Conservation (phyloP, 1,140 invertebrate species). For the Philaenus spumarius region DNA sequence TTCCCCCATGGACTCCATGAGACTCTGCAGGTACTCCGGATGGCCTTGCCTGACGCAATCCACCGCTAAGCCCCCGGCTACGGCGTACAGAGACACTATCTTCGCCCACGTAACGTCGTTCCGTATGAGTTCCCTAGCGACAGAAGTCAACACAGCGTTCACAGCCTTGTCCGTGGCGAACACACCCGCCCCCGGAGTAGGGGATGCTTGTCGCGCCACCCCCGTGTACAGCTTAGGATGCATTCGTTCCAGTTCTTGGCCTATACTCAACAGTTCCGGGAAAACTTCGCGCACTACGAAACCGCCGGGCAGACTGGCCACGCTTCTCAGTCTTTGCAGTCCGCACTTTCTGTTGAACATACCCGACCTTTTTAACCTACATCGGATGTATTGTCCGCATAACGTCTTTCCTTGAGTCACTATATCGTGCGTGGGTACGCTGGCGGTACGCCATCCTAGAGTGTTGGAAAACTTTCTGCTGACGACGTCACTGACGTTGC, state of each 20-base stretch:
- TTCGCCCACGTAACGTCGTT: conserved; percentile 24
- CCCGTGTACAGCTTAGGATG: conserved; percentile 47
- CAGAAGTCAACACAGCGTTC: conserved; percentile 46
- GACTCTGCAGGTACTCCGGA: conserved; percentile 52
- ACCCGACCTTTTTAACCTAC: conserved; percentile 43
- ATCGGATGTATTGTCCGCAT: conserved; percentile 58
- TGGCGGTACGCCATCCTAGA: conserved; percentile 54
- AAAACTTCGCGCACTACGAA: conserved; percentile 50
- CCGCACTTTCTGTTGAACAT: conserved; percentile 62
- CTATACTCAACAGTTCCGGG: conserved; percentile 47
- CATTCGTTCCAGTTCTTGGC: conserved; percentile 56
- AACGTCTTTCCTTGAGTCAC: conserved; percentile 51
- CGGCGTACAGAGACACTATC: conserved; percentile 57
- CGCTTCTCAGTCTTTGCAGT: conserved; percentile 54
- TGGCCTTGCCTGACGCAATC: conserved; percentile 61
- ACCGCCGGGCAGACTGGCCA: conserved; percentile 44
- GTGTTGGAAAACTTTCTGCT: conserved; percentile 57
- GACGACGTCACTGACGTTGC: conserved; percentile 63
- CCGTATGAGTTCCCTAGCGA: conserved; percentile 37
- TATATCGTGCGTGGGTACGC: conserved; percentile 47
- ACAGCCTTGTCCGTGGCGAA: conserved; percentile 49
- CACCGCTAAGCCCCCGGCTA: conserved; percentile 59
- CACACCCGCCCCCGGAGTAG: conserved; percentile 42
- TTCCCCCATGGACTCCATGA: conserved; percentile 52
- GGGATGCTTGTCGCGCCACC: conserved; percentile 34